Conservation (phyloP, 2,113 vertebrate species). For the Paracyprichromis sp. region DNA sequence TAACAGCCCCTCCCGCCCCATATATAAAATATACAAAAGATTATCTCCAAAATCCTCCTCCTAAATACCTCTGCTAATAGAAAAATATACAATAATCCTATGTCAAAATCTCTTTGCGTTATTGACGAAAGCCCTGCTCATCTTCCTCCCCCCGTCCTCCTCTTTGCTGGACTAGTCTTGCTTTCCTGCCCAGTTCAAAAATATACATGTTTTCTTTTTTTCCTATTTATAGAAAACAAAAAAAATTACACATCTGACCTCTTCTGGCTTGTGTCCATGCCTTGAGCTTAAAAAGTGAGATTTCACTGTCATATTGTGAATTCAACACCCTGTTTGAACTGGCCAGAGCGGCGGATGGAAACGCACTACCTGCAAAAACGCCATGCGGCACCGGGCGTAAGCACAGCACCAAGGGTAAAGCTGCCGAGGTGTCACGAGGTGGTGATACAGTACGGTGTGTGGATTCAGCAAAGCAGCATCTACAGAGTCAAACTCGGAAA, state of each 20-base stretch:
- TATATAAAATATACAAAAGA: constrained; percentile 78
- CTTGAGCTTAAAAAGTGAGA: constrained; percentile 45
- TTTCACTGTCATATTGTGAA: constrained; percentile 51
- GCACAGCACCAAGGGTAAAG: constrained; percentile 18
- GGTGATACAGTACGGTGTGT: constrained; percentile 30
- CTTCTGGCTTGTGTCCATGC: constrained; percentile 49
- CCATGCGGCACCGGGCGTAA: constrained; percentile 20
- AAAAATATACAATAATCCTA: constrained; percentile 78
- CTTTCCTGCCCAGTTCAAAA: constrained; percentile 68
- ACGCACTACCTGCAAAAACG: constrained; percentile 42
- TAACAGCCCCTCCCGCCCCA: constrained; percentile 39
- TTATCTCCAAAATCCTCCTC: constrained; percentile 69
- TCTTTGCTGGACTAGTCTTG: constrained; percentile 14
- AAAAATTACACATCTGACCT: constrained; percentile 46
- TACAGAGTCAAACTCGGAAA: constrained; percentile 3
- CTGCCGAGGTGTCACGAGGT: constrained; percentile 26
- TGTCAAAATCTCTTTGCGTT: constrained; percentile 69
- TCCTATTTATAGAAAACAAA: constrained; percentile 59
- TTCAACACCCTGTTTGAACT: constrained; percentile 35
- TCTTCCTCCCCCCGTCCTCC: background rate
- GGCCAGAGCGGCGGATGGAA: background rate
- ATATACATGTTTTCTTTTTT: constrained; percentile 65
- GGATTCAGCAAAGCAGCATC: constrained; percentile 1
- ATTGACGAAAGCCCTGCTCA: constrained; percentile 37
- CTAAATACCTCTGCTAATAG: constrained; percentile 64